Evolutionary conservation across 1,140 invertebrate species (phyloP), one percentile per base, ranked within the genome.

Genomic region (Limonius californicus): DNA sequence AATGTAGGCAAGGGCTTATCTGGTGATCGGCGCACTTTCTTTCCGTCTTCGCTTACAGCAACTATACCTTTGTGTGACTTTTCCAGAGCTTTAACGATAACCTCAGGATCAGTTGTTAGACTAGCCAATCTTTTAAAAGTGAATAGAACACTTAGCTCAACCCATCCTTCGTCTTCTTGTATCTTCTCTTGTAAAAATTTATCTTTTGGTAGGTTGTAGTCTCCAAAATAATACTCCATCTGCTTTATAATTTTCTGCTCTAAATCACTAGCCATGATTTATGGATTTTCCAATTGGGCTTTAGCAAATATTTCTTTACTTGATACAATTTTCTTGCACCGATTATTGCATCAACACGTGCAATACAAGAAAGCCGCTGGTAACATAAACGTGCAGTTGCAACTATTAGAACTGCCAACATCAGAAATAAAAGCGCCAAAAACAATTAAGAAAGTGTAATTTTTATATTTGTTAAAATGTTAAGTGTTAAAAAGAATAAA

Each of bases 111-210:
- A 45, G 79, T 84, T 1, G 85, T 85, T 0, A 98, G 69, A 19
- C 83, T 77, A 1, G 91, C 87, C 32, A 98, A 80, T 19, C 94
- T 83, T 70, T 97, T 95, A 72, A 98, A 98, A 63, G 87, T 95
- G 21, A 92, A 79, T 78, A 98, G 85, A 0, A 89, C 84, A 0
- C 89, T 84, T 32, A 98, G 73, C 1, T 91, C 84, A 19, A 98
- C 83, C 95, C 94, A 98, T 7, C 95, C 95, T 69, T 95, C 87
- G 68, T 96, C 89, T 62, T 89, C 77, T 69, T 88, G 89, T 1
- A 91, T 85, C 78, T 95, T 87, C 64, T 92, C 88, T 64, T 86
- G 85, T 1, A 98, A 78, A 73, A 97, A 98, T 73, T 93, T 95
- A 73, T 98, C 95, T 64, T 86, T 84, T 4, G 87, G 85, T 42